Base-by-base conservation (phyloP, 2,888 invertebrate genomes). In the Eurytoma californica region DNA sequence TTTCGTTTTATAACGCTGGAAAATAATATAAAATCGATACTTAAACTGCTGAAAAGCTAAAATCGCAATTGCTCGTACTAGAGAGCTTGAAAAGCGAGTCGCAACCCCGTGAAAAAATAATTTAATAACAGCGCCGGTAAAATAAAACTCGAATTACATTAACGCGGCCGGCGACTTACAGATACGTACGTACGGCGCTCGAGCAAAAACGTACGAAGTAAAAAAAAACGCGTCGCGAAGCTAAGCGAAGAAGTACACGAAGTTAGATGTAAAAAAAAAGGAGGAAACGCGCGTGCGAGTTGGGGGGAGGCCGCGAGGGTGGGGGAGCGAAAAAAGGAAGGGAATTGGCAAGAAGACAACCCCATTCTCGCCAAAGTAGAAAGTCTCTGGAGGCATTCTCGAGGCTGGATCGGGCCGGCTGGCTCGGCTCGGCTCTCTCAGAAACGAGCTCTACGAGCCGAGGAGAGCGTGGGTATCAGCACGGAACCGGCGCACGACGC, bases 381-480 rank as follows among this genome's bases (percentile, higher is more conserved):
- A 90, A 90, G 89, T 89, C 87, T 86, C 84, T 82, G 83, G 85
- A 86, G 86, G 86, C 87, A 87, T 88, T 87, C 84, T 83, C 84
- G 83, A 82, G 58, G 24, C 39, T 61, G 66, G 61, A 55, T 74
- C 68, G 70, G 70, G 30, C 3, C 30, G 69, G 75, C 53, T 58
- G 61, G 28, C 18, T 47, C 30, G 30, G 30, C 30, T 30, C 30
- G 24, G 55, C 24, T 83, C 83, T 83, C 82, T 83, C 84, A 82
- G 82, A 82, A 82, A 82, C 82, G 82, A 82, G 83, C 79, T 83
- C 83, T 83, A 83, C 84, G 69, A 76, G 69, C 78, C 85, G 84
- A 86, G 85, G 88, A 87, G 88, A 90, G 89, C 90, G 90, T 90
- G 90, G 90, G 90, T 90, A 90, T 90, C 90, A 90, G 90, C 90